phyloP scores from a whole-genome alignment of 2,113 vertebrate species.

The Bubo bubo region DNA sequence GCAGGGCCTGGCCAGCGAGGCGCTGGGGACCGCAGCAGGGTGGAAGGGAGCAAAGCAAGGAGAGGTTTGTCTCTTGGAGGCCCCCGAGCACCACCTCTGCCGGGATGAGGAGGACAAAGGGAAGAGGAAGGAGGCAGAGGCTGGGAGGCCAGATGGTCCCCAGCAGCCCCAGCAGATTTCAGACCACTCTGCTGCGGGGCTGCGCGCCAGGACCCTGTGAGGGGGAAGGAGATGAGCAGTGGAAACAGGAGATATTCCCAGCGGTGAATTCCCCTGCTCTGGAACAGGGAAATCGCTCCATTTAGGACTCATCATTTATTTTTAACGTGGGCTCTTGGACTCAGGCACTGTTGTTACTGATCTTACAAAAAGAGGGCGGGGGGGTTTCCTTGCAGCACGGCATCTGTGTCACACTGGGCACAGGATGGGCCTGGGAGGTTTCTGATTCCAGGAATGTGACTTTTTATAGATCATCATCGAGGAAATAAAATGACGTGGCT shows the following conservation, averaged over 20 bases:
- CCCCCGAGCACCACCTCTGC: background rate
- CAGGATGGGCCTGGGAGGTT: background rate
- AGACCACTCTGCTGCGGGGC: background rate
- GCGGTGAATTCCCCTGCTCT: background rate
- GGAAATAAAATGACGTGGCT: background rate
- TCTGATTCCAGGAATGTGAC: constrained; percentile 11
- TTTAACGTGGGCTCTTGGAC: background rate
- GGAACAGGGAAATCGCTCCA: background rate
- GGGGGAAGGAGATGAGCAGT: background rate
- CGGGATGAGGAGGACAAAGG: background rate
- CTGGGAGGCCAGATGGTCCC: background rate
- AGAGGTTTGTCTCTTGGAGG: background rate
- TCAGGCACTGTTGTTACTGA: background rate
- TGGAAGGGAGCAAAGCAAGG: background rate
- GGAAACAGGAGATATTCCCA: background rate
- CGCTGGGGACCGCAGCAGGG: too few relatives aligned
- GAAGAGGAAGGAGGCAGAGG: background rate
- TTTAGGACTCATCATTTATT: background rate
- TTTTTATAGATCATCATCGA: background rate
- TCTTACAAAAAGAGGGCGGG: background rate
- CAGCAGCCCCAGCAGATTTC: background rate
- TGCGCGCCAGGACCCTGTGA: rapidly evolving
- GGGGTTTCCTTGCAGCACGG: background rate
- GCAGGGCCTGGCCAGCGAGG: background rate
- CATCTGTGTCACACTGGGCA: background rate